These are phyloP conservation scores for Thera obeliscata DNA, from an alignment of 2,888 invertebrate genomes.

Conservation along the genomic window DNA sequence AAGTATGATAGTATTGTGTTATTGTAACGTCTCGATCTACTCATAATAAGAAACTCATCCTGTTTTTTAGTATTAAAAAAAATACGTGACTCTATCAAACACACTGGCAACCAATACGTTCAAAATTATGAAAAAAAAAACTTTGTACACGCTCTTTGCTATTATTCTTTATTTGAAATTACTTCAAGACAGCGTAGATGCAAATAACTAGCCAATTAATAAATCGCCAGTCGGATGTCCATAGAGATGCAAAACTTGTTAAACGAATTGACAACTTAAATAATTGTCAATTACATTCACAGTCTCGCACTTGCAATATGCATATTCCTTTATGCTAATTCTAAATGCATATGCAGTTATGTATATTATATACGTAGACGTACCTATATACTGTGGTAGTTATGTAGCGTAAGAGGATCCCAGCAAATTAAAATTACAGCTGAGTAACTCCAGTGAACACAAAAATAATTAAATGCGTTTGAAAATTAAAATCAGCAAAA, in stretches of 20 bases:
- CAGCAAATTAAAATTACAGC: conserved; percentile 8
- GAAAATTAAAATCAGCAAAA: too few relatives aligned
- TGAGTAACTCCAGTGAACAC: neutral
- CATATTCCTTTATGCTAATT: conserved; percentile 74
- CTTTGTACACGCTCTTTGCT: neutral
- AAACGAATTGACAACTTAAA: conserved; percentile 35
- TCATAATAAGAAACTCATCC: conserved; percentile 41
- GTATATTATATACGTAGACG: conserved; percentile 40
- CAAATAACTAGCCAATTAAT: conserved; percentile 30
- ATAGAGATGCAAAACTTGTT: conserved; percentile 36
- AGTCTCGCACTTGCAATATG: conserved; percentile 47
- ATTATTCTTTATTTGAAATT: conserved; percentile 21
- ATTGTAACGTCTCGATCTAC: conserved; percentile 36
- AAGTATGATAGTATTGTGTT: conserved; percentile 48
- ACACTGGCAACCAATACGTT: conserved; percentile 19
- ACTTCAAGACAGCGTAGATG: conserved; percentile 16
- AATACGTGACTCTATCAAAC: conserved; percentile 22
- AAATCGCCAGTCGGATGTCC: conserved; percentile 23
- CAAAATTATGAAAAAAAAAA: conserved; percentile 14
- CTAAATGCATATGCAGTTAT: conserved; percentile 47
- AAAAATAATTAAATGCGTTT: too few relatives aligned
- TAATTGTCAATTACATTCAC: conserved; percentile 48
- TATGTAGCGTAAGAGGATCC: conserved; percentile 8
- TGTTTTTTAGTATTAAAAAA: conserved; percentile 31
- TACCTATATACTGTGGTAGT: conserved; percentile 11